Conservation (phyloP, 2,888 invertebrate species). For the Andrena praecox region DNA sequence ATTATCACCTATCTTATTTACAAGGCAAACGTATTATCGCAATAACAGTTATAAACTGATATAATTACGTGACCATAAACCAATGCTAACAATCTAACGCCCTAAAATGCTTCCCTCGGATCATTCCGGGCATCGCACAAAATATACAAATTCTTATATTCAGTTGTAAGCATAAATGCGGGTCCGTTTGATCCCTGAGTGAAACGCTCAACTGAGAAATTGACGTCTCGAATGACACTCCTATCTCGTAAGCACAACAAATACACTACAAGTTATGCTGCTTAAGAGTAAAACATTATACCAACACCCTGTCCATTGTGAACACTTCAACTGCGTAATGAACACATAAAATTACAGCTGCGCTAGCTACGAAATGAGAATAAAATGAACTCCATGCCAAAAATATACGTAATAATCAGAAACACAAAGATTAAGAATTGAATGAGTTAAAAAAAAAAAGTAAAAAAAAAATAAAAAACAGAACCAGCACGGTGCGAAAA, state of each 20-base stretch:
- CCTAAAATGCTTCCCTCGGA: neutral
- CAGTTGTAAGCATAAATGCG: constrained; percentile 3
- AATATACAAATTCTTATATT: neutral
- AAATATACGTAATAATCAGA: constrained; percentile 37
- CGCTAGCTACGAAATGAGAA: constrained; percentile 63
- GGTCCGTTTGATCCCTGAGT: neutral
- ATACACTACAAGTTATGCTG: constrained; percentile 34
- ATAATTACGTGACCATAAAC: constrained; percentile 2
- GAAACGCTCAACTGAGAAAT: constrained; percentile 3
- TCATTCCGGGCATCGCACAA: neutral
- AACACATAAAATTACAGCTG: constrained; percentile 50
- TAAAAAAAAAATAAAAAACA: constrained; percentile 39
- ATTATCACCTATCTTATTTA: neutral
- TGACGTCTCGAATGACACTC: constrained; percentile 18
- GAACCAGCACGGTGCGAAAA: constrained; percentile 57
- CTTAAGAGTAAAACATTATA: constrained; percentile 43
- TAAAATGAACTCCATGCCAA: constrained; percentile 70
- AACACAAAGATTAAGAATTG: constrained; percentile 31
- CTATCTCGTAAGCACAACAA: constrained; percentile 48
- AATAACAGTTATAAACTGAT: neutral
- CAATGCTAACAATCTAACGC: neutral
- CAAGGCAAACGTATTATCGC: neutral
- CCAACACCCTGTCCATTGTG: constrained; percentile 60
- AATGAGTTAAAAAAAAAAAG: constrained; percentile 11
- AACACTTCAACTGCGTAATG: constrained; percentile 47